phyloP scores from a whole-genome alignment of 2,888 invertebrate species.

The Cataglyphis albicans region DNA sequence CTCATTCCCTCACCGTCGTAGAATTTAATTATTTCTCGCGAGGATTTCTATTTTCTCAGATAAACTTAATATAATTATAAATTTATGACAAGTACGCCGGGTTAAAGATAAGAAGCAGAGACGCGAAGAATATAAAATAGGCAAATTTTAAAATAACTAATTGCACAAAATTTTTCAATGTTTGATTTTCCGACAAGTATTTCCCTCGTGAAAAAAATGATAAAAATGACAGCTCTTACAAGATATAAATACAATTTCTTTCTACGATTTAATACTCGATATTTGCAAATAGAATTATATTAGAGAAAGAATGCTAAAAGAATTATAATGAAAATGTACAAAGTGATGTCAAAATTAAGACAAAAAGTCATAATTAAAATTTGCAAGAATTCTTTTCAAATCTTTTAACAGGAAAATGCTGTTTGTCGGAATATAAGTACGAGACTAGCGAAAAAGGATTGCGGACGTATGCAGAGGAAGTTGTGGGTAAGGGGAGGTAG shows the following conservation, averaged over 20 bases:
- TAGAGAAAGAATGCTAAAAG: not conserved
- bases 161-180: not conserved
- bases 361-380: slow-evolving; percentile 28
- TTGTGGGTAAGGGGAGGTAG: not conserved
- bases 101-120: not conserved
- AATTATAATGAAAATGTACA: slow-evolving; percentile 2
- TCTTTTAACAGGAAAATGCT: slow-evolving; percentile 3
- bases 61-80: not conserved
- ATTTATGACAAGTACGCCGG: not conserved
- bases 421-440: slow-evolving; percentile 10
- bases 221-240: not conserved
- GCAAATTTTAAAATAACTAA: not conserved
- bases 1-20: not conserved
- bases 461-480: slow-evolving; percentile 27
- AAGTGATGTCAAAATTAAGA: slow-evolving; percentile 25
- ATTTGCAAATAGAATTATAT: not conserved
- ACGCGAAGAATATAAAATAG: not conserved
- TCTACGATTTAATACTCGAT: not conserved
- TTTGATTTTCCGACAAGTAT: not conserved
- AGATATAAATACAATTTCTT: not conserved
- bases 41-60: slow-evolving; percentile 19
- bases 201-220: not conserved
- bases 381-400: slow-evolving; percentile 15
- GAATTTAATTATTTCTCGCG: slow-evolving; percentile 39
- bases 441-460: slow-evolving; percentile 17